Percentiles rank a stretch among this genome's conserved stretches.
These are phyloP conservation scores for Thaleichthys pacificus DNA, from an alignment of 2,797 vertebrate genomes.

Conservation along the genomic window DNA sequence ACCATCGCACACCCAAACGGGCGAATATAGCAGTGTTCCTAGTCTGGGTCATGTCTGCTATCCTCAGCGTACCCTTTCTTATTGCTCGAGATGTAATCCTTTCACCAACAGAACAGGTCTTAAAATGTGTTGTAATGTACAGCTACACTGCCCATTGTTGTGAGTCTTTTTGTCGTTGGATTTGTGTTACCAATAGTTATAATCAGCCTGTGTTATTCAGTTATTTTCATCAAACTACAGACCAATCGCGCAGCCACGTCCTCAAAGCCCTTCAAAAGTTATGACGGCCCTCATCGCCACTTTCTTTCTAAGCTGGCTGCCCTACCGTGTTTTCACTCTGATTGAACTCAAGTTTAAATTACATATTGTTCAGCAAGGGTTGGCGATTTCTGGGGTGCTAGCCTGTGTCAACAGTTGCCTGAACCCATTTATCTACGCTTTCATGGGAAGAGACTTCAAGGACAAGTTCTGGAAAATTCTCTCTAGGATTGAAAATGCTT, in stretches of 20 bases:
- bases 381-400: neutral
- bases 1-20: conserved; percentile 80
- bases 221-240: conserved; percentile 81
- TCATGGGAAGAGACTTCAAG: conserved; percentile 90
- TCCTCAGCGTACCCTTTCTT: conserved; percentile 78
- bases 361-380: no score
- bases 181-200: conserved; percentile 81
- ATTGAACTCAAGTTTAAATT: conserved; percentile 36
- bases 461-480: conserved; percentile 82
- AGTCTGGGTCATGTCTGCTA: conserved; percentile 77
- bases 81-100: conserved; percentile 65
- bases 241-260: conserved; percentile 70
- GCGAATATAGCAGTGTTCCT: conserved; percentile 69
- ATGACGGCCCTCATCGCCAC: conserved; percentile 78
- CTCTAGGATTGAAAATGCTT: conserved; percentile 86
- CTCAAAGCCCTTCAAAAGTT: conserved; percentile 81
- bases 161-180: conserved; percentile 78
- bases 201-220: conserved; percentile 83
- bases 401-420: conserved; percentile 85
- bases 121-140: conserved; percentile 43
- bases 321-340: conserved; percentile 65
- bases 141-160: conserved; percentile 57
- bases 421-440: conserved; percentile 92
- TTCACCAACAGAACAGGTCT: conserved; percentile 61
- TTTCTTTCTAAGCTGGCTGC: conserved; percentile 80